These are phyloP conservation scores for Macrobrachium rosenbergii DNA, from an alignment of 1,140 invertebrate genomes.

Conservation along the genomic window DNA sequence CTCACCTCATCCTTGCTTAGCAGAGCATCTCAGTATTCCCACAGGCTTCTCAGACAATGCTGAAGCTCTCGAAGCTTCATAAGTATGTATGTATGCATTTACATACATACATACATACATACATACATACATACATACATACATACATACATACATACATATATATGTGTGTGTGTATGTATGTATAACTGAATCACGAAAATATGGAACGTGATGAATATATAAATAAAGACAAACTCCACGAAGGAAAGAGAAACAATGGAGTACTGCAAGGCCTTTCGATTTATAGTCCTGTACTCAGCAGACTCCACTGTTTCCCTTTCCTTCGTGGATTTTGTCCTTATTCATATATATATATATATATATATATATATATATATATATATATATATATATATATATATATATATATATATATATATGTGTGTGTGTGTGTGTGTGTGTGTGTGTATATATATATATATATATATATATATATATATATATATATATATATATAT, in stretches of 20 bases:
- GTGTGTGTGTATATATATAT: background rate
- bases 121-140: background rate
- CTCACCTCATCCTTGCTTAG: no score
- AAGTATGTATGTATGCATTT: background rate
- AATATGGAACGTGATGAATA: no score
- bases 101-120: background rate
- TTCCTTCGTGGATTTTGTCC: no score
- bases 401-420: conserved; percentile 22
- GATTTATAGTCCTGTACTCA: no score
- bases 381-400: conserved; percentile 22
- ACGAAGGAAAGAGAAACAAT: no score
- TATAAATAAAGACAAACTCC: no score
- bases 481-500: background rate
- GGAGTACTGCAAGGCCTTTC: no score
- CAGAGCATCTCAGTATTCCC: no score
- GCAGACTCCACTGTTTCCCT: no score
- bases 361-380: conserved; percentile 19
- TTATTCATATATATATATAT: conserved; percentile 1
- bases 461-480: background rate
- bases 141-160: background rate
- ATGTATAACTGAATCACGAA: no score
- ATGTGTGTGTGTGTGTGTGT: background rate
- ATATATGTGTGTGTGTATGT: background rate
- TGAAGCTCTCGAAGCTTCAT: no score
- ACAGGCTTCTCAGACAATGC: no score